Percentiles rank a stretch among this genome's conserved stretches.
Conservation (phyloP, 2,113 vertebrate species). For the Motacilla tschutschensis region DNA sequence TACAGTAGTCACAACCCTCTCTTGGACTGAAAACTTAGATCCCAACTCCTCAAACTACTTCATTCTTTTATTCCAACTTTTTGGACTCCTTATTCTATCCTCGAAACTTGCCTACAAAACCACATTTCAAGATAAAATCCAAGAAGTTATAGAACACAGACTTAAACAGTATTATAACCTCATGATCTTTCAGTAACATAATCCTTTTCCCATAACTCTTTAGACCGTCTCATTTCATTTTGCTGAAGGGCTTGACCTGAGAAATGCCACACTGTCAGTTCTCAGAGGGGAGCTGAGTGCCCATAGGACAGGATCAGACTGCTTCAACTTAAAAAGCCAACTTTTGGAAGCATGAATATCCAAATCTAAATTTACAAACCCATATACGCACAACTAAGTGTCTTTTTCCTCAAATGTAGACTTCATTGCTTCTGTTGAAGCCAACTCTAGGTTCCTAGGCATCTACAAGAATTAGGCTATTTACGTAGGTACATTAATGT, state of each 20-base stretch:
- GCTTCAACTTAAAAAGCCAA: not conserved
- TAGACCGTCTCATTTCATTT: not conserved
- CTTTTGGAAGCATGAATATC: not conserved
- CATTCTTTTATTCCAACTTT: not conserved
- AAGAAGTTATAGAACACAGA: not conserved
- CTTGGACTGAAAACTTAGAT: not conserved
- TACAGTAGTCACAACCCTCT: not conserved
- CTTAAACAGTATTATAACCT: not conserved
- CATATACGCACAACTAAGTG: accelerated
- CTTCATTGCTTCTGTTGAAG: not conserved
- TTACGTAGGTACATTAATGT: not conserved
- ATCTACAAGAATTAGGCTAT: not conserved
- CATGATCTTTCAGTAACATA: not conserved
- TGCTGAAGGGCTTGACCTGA: not conserved
- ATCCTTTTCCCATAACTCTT: not conserved
- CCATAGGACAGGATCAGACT: not conserved
- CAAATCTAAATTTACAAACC: not conserved
- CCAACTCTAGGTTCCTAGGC: not conserved
- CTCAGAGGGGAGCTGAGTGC: not conserved
- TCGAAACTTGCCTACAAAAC: not conserved
- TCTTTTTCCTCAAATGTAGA: not conserved
- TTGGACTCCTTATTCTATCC: not conserved
- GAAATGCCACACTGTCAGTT: not conserved
- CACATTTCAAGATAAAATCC: not conserved
- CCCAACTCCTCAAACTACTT: not conserved